Evolutionary conservation across 2,113 vertebrate genomes (phyloP).

Genomic region (Callaeas wilsoni): DNA sequence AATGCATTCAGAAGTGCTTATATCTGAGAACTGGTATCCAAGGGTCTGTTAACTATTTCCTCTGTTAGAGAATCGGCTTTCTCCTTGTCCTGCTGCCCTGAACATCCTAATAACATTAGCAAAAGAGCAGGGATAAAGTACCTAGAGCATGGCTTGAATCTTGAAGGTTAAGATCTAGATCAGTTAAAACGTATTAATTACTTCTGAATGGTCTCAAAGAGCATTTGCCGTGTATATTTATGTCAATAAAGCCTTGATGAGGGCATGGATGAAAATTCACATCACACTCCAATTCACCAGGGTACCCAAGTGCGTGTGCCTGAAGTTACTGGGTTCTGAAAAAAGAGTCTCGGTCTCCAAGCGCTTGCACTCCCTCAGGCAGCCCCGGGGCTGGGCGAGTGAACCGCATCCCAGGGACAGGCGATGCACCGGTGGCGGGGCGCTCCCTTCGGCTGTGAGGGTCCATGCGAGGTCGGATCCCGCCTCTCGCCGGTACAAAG

Average conservation of each 20-base stretch:
- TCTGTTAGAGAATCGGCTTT: background rate
- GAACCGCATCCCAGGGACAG: background rate
- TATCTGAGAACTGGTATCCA: background rate
- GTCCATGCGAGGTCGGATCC: background rate
- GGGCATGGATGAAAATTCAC: slow-evolving; percentile 12
- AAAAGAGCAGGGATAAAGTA: background rate
- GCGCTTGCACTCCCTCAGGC: background rate
- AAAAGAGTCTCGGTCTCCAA: background rate
- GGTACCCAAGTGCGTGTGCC: background rate
- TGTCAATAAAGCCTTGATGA: slow-evolving; percentile 20
- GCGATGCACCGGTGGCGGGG: background rate
- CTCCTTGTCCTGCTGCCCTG: background rate
- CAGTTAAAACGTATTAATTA: slow-evolving; percentile 45
- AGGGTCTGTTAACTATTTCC: background rate
- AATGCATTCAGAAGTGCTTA: background rate
- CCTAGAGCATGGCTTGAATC: background rate
- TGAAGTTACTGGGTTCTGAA: background rate
- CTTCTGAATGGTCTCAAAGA: slow-evolving; percentile 35
- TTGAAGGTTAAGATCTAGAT: slow-evolving; percentile 23
- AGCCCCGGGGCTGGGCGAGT: background rate
- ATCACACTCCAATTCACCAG: background rate
- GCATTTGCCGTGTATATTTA: slow-evolving; percentile 5
- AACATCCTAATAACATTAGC: background rate
- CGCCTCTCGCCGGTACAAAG: too few relatives aligned
- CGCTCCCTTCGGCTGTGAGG: background rate